Conservation (phyloP, 35 echinoderm and acorn worm genomes). For the Holothuria glaberrima region DNA sequence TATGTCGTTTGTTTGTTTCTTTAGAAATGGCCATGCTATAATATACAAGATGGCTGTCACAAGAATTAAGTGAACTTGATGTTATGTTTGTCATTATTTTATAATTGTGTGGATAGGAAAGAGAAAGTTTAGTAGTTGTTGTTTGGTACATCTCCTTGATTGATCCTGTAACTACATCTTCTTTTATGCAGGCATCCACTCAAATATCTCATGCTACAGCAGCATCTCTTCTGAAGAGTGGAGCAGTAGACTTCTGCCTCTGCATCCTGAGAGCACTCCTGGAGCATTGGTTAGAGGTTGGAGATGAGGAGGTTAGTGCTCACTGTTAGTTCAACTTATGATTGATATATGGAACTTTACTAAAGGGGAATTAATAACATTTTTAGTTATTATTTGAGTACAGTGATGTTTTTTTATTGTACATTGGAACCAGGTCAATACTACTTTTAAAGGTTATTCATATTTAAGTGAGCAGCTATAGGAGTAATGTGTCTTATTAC, state of each 20-base stretch:
- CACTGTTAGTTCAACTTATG: too few species aligned
- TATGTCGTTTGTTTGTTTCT: too few species aligned
- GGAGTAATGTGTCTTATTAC: neutral
- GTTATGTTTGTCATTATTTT: too few species aligned
- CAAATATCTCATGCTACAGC: slow-evolving; percentile 97
- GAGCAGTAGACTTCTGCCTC: slow-evolving; percentile 96
- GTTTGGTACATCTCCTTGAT: too few species aligned
- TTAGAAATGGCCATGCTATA: too few species aligned
- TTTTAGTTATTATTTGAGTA: too few species aligned
- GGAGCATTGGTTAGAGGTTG: slow-evolving; percentile 96
- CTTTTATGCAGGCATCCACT: slow-evolving; percentile 80
- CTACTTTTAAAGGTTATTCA: too few species aligned
- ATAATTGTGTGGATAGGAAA: too few species aligned
- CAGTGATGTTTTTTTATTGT: neutral
- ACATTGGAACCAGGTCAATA: neutral
- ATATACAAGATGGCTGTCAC: too few species aligned
- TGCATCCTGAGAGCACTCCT: slow-evolving; percentile 91
- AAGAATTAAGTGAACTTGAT: too few species aligned
- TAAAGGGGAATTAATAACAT: neutral
- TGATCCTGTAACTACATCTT: neutral
- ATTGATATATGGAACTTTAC: neutral
- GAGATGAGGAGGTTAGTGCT: slow-evolving; percentile 88
- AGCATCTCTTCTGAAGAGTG: slow-evolving; percentile 79
- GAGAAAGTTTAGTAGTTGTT: too few species aligned
- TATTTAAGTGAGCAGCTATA: too few species aligned